These are phyloP conservation scores for Sebastes oblongus DNA, from an alignment of 2,797 vertebrate genomes.

Conservation along the genomic window DNA sequence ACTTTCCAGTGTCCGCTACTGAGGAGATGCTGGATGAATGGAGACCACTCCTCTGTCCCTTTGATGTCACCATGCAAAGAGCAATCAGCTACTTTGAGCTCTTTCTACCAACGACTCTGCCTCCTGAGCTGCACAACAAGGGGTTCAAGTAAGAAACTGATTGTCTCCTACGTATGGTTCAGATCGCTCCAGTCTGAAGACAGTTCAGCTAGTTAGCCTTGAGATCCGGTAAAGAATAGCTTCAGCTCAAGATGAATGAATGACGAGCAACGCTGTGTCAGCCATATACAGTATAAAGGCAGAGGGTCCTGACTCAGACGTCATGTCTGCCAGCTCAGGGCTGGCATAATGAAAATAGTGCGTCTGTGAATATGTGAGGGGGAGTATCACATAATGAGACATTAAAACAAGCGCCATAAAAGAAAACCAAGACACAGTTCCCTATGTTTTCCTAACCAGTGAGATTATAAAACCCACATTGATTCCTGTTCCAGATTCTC, in stretches of 20 bases:
- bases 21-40: conserved; percentile 97
- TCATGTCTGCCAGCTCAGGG: not conserved
- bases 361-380: conserved; percentile 7
- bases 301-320: not conserved
- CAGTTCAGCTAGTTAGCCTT: not conserved
- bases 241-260: conserved; percentile 13
- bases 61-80: conserved; percentile 98
- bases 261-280: not conserved
- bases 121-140: conserved; percentile 92
- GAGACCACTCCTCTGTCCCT: conserved; percentile 96
- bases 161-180: not conserved
- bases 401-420: not conserved
- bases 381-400: conserved; percentile 1
- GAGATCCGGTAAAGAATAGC: not conserved
- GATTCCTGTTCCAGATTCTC: not conserved
- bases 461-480: not conserved
- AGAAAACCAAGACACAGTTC: not conserved
- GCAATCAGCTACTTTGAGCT: conserved; percentile 96
- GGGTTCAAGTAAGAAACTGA: conserved; percentile 90
- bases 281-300: not conserved
- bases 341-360: conserved; percentile 22
- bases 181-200: not conserved
- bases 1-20: conserved; percentile 92
- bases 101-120: conserved; percentile 95
- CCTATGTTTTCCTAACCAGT: not conserved